Evolutionary conservation across 2,888 invertebrate species (phyloP), one percentile per base, ranked within the genome.

Genomic region (Pharmacophagus antenor): DNA sequence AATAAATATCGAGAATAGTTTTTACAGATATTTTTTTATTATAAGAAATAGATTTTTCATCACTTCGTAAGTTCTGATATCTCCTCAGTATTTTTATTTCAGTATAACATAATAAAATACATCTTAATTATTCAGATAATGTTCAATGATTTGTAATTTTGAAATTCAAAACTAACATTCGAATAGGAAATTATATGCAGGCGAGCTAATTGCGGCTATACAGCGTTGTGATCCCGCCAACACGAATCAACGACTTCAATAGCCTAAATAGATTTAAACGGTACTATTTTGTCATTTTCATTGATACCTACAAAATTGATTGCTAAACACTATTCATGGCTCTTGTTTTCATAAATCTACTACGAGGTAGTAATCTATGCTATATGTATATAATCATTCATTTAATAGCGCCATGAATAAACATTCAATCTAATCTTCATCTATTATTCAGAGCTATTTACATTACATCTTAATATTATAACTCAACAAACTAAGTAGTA

Each of bases 221-320:
- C 18, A 44, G 25, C 42, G 23, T 23, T 18, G 31, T 17, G 27
- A 25, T 44, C 18, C 25, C 25, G 53, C 41, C 18, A 37, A 50
- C 37, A 41, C 15, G 47, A 48, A 53, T 46, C 21, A 52, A 76
- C 79, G 77, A 80, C 81, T 84, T 80, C 81, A 85, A 83, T 84
- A 81, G 80, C 79, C 70, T 80, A 79, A 82, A 84, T 83, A 80
- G 73, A 81, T 80, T 77, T 75, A 75, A 73, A 69, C 63, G 62
- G 63, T 57, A 63, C 64, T 65, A 60, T 61, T 65, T 66, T 63
- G 65, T 57, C 60, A 61, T 44, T 41, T 63, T 57, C 59, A 27
- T 56, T 52, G 63, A 49, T 37, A 63, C 59, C 67, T 70, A 65
- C 62, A 10, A 63, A 67, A 17, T 37, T 27, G 47, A 53, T 25